A percentile compares a stretch with the other conserved stretches of the same genome.
phyloP scores from a whole-genome alignment of 2,888 invertebrate species.

The Dastarcus helophoroides region DNA sequence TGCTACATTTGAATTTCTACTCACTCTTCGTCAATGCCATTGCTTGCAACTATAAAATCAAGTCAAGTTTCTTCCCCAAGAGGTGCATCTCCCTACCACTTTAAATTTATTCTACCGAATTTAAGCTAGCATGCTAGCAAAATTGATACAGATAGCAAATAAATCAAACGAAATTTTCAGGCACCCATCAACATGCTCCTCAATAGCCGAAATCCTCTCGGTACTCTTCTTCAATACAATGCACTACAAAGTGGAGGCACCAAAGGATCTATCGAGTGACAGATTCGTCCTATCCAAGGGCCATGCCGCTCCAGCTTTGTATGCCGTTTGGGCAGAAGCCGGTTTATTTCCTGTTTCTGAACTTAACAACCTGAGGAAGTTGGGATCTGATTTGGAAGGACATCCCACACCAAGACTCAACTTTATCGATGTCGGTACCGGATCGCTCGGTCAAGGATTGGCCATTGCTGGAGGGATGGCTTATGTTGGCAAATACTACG shows the following conservation, averaged over 20 bases:
- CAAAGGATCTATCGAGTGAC: slow-evolving; percentile 81
- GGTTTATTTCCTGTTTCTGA: slow-evolving; percentile 77
- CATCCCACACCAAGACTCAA: slow-evolving; percentile 95
- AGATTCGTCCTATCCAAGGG: slow-evolving; percentile 96
- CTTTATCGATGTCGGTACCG: slow-evolving; percentile 98
- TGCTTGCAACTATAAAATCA: no score
- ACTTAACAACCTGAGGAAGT: slow-evolving; percentile 73
- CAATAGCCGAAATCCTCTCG: slow-evolving; percentile 95
- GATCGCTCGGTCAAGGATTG: slow-evolving; percentile 93
- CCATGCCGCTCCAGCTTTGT: slow-evolving; percentile 95
- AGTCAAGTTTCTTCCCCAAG: no score
- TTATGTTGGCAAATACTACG: slow-evolving; percentile 80
- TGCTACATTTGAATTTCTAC: no score
- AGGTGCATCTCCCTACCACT: no score
- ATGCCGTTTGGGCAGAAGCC: slow-evolving; percentile 97
- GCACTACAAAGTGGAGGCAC: slow-evolving; percentile 78
- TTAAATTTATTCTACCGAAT: no score
- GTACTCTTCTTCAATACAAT: slow-evolving; percentile 97
- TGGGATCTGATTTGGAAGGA: slow-evolving; percentile 91
- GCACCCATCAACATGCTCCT: slow-evolving; percentile 96
- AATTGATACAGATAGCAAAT: no score
- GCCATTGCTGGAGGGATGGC: slow-evolving; percentile 96
- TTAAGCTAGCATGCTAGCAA: no score
- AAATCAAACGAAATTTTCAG: no score
- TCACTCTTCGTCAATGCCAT: no score